phyloP scores from a whole-genome alignment of 2,888 invertebrate species.

The Branchipolynoe longqiensis region DNA sequence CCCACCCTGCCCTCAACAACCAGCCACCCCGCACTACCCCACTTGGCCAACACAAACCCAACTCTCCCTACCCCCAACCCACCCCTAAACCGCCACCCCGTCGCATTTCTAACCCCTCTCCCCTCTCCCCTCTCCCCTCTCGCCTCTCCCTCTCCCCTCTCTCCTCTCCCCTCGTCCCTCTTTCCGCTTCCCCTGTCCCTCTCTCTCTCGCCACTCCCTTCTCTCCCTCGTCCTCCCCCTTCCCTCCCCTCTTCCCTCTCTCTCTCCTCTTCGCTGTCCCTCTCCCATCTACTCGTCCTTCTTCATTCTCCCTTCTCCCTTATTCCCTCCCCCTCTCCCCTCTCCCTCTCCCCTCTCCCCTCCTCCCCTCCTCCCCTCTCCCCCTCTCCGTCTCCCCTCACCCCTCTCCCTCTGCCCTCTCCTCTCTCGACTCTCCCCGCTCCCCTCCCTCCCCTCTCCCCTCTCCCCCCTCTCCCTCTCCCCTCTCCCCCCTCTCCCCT shows the following conservation, averaged over 20 bases:
- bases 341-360: not conserved
- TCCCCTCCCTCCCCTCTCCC: not conserved
- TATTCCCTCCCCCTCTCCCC: not conserved
- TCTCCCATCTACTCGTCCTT: no score
- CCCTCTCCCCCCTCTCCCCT: not conserved
- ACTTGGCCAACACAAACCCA: no score
- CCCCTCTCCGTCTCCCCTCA: not conserved
- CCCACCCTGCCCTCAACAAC: no score
- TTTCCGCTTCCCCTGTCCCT: not conserved
- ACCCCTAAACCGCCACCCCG: not conserved
- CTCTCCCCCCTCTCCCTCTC: not conserved
- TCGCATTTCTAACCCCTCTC: not conserved
- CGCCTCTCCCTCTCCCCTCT: not conserved
- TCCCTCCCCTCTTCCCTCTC: no score
- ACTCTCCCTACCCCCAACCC: no score
- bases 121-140: not conserved
- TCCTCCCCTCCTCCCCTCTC: not conserved
- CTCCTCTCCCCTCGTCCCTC: not conserved
- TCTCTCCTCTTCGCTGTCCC: no score
- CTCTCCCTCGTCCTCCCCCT: not conserved
- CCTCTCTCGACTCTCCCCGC: not conserved
- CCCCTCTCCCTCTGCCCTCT: not conserved
- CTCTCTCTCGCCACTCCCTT: not conserved
- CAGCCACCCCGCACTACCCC: no score
- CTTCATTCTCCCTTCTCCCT: no score